These are phyloP conservation scores for Tupaia tana DNA, from an alignment of 2,113 vertebrate species.

Conservation along the genomic window DNA sequence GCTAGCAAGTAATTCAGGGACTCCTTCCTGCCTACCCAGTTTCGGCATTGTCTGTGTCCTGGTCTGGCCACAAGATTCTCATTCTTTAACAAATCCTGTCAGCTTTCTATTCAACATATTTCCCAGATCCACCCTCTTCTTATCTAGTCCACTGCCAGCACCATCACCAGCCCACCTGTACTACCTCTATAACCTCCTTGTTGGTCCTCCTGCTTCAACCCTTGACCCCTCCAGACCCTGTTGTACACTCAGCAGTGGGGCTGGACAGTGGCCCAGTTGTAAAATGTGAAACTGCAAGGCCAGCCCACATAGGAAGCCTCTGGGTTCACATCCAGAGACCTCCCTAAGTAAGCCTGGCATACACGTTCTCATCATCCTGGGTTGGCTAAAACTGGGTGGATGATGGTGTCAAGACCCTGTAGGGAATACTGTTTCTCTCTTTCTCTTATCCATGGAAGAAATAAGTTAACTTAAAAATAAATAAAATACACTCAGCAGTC, in stretches of 20 bases:
- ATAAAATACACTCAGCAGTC: background rate
- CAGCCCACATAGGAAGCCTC: too few species aligned
- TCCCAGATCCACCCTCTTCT: constrained; percentile 27
- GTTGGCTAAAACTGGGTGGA: too few species aligned
- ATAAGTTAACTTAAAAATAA: too few species aligned
- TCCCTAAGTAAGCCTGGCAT: too few species aligned
- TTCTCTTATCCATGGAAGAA: too few species aligned
- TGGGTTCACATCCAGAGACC: too few species aligned
- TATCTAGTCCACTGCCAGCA: background rate
- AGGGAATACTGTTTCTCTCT: too few species aligned
- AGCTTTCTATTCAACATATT: constrained; percentile 19
- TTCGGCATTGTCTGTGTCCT: background rate
- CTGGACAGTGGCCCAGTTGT: too few species aligned
- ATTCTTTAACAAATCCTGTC: constrained; percentile 49
- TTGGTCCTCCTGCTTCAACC: background rate
- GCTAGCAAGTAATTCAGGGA: background rate
- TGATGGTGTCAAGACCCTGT: too few species aligned
- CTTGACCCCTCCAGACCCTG: background rate
- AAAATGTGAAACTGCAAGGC: too few species aligned
- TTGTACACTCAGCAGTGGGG: background rate
- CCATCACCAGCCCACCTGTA: background rate
- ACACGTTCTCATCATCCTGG: too few species aligned
- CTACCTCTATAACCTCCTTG: background rate
- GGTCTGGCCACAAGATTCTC: background rate
- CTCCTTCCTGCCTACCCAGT: background rate